Conservation (phyloP, 92 coral and sea anemone species). For the Desmophyllum pertusum region DNA sequence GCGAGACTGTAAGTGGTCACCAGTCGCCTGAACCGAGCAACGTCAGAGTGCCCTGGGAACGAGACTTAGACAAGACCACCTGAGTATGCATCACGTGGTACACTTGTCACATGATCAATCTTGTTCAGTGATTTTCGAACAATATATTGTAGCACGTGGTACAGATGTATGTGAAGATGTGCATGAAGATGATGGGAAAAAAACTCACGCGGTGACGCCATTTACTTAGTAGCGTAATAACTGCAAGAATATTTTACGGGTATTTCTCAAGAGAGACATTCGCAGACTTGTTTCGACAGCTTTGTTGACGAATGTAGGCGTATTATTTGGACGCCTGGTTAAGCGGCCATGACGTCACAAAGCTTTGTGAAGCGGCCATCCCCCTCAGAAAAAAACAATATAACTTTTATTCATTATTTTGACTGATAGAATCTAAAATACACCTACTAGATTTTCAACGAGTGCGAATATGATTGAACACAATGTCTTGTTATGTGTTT, state of each 20-base stretch:
- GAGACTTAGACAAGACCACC: too few relatives aligned
- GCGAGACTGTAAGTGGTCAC: too few relatives aligned
- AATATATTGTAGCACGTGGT: too few relatives aligned
- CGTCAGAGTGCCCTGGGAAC: too few relatives aligned
- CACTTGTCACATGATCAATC: too few relatives aligned
- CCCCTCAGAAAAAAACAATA: not conserved
- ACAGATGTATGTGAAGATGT: too few relatives aligned
- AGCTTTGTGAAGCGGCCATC: not conserved
- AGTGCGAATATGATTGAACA: too few relatives aligned
- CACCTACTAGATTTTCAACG: not conserved
- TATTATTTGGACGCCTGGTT: not conserved
- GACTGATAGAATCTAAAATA: not conserved
- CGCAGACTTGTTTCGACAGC: not conserved
- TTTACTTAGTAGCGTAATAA: not conserved
- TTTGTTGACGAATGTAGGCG: constrained; percentile 9
- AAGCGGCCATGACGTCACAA: constrained; percentile 16
- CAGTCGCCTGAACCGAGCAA: too few relatives aligned
- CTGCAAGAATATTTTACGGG: not conserved
- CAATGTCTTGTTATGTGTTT: not conserved
- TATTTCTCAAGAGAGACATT: not conserved
- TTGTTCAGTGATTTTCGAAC: too few relatives aligned
- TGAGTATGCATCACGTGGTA: too few relatives aligned
- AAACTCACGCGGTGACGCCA: not conserved
- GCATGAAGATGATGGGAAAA: too few relatives aligned
- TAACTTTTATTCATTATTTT: not conserved